phyloP scores from a whole-genome alignment of 2,888 invertebrate species.

The Willowsia nigromaculata region DNA sequence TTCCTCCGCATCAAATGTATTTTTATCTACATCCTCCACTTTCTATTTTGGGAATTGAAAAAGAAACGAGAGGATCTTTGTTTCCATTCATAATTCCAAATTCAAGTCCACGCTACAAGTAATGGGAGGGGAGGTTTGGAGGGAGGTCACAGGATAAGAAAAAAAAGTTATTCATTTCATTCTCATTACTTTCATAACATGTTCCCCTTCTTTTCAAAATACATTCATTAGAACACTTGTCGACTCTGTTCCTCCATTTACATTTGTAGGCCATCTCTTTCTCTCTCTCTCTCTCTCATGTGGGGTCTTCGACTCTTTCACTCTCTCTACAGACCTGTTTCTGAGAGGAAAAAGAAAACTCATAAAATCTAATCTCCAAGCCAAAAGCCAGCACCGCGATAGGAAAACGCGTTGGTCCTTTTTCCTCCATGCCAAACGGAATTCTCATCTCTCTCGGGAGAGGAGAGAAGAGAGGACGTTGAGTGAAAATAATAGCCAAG shows the following conservation, averaged over 20 bases:
- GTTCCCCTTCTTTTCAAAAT: not conserved
- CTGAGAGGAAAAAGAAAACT: constrained; percentile 5
- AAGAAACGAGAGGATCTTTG: not conserved
- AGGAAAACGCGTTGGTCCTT: not conserved
- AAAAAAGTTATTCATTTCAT: not conserved
- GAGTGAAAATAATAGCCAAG: constrained; percentile 53
- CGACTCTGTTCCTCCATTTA: not conserved
- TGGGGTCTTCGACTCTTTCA: not conserved
- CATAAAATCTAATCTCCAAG: constrained; percentile 64
- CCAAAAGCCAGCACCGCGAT: too few relatives aligned
- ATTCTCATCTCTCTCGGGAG: not conserved
- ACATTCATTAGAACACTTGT: not conserved
- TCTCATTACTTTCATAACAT: not conserved
- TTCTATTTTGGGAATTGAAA: not conserved
- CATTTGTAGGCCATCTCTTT: not conserved
- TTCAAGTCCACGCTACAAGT: not conserved
- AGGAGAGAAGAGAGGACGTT: not conserved
- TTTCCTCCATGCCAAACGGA: not conserved
- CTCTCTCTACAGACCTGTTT: not conserved
- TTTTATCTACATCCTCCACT: too few relatives aligned
- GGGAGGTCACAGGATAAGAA: not conserved
- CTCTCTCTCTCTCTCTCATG: too few relatives aligned
- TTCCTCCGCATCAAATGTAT: too few relatives aligned
- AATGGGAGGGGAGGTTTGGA: not conserved
- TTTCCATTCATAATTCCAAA: not conserved